These are phyloP conservation scores for Otocyon megalotis DNA, from an alignment of 2,113 vertebrate genomes.

Conservation along the genomic window DNA sequence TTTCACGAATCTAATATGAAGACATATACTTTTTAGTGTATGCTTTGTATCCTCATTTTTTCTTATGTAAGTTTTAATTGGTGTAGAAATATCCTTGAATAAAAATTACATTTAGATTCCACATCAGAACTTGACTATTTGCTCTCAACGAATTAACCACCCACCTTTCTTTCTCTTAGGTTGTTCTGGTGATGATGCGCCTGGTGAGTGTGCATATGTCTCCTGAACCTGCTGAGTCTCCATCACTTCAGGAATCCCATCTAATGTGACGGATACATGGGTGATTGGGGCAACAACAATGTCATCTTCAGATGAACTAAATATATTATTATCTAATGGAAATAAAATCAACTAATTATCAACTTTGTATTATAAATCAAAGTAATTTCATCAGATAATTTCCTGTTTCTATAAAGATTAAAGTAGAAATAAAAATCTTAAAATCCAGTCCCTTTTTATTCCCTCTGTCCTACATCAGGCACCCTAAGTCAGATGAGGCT, in stretches of 20 bases:
- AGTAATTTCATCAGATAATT: constrained; percentile 43
- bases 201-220: constrained; percentile 85
- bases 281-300: constrained; percentile 91
- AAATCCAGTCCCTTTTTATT: constrained; percentile 36
- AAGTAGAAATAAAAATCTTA: constrained; percentile 59
- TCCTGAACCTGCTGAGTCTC: constrained; percentile 88
- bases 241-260: constrained; percentile 91
- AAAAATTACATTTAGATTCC: constrained; percentile 12
- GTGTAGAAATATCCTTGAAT: background rate
- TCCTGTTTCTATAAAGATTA: constrained; percentile 39
- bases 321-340: constrained; percentile 87
- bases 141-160: constrained; percentile 29
- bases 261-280: constrained; percentile 92
- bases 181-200: constrained; percentile 87
- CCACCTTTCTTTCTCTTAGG: constrained; percentile 94
- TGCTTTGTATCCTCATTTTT: background rate
- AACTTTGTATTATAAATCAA: constrained; percentile 34
- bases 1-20: constrained; percentile 31
- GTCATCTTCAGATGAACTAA: constrained; percentile 91
- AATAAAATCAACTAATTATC: constrained; percentile 67
- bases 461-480: background rate
- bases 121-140: background rate
- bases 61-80: constrained; percentile 26
- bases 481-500: background rate
- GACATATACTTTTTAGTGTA: constrained; percentile 16